These are phyloP conservation scores for Microctonus hyperodae DNA, from an alignment of 2,888 invertebrate genomes.

Conservation along the genomic window DNA sequence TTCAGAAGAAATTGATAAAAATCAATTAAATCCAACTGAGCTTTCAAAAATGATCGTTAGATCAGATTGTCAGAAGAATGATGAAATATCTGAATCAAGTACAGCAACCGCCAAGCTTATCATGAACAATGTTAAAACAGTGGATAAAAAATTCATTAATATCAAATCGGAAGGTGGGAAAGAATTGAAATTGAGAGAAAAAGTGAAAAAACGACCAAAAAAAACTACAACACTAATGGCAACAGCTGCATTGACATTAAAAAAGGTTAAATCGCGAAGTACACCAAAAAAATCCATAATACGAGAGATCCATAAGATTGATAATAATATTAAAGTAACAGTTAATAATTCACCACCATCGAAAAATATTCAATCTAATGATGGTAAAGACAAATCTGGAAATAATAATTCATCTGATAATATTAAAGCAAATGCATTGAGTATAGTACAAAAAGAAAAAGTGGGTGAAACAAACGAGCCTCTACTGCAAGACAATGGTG, in stretches of 20 bases:
- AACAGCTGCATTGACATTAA: neutral
- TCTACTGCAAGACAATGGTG: conserved; percentile 32
- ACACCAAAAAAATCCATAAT: neutral
- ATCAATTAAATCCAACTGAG: neutral
- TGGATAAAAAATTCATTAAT: conserved; percentile 46
- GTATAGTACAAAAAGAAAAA: neutral
- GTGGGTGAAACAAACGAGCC: neutral
- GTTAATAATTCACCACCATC: neutral
- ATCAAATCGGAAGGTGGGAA: conserved; percentile 54
- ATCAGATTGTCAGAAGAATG: neutral
- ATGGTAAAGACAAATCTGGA: neutral
- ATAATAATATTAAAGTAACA: neutral
- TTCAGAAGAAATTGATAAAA: neutral
- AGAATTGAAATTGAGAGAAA: conserved; percentile 51
- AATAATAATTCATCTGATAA: neutral
- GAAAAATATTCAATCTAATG: neutral
- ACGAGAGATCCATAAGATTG: too few species aligned
- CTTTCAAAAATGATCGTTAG: neutral
- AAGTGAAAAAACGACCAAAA: conserved; percentile 13
- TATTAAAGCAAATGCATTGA: conserved; percentile 1
- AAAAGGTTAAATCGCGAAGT: neutral
- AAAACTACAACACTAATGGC: neutral
- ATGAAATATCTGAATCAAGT: neutral
- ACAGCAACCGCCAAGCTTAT: neutral
- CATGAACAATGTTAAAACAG: neutral